Evolutionary conservation across 1,140 invertebrate genomes (phyloP).

Genomic region (Thalassaphorura encarpata): DNA sequence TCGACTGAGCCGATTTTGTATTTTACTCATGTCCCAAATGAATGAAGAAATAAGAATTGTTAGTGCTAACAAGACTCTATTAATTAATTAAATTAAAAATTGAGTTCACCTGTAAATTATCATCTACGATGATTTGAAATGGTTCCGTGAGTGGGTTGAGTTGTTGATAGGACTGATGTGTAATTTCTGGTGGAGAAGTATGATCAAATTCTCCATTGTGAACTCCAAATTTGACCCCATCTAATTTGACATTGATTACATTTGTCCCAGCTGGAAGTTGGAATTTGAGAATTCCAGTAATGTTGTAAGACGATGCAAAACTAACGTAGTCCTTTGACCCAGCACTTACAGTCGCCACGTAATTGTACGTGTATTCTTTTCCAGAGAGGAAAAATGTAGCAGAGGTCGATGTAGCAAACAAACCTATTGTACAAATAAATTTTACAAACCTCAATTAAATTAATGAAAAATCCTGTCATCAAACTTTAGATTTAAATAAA

Average conservation of each 20-base stretch:
- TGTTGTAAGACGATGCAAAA: constrained; percentile 22
- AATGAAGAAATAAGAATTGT: no score
- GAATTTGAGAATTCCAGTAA: constrained; percentile 22
- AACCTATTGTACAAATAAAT: no score
- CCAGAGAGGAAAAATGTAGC: constrained; percentile 15
- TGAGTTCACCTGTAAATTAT: no score
- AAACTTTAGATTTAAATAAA: no score
- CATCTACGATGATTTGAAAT: constrained; percentile 20
- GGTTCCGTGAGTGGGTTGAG: constrained; percentile 24
- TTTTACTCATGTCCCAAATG: no score
- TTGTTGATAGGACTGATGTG: constrained; percentile 16
- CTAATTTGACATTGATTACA: constrained; percentile 16
- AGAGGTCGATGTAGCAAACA: no score
- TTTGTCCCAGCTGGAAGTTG: constrained; percentile 4
- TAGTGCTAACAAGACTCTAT: no score
- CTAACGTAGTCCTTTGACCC: constrained; percentile 26
- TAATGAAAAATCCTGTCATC: no score
- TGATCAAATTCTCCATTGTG: constrained; percentile 23
- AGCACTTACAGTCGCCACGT: constrained; percentile 8
- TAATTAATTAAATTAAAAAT: no score
- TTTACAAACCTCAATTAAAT: no score
- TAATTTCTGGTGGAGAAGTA: not conserved
- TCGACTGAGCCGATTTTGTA: no score
- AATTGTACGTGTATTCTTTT: constrained; percentile 28
- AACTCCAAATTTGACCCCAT: constrained; percentile 17